A percentile compares a stretch with the other conserved stretches of the same genome.
Conservation (phyloP, 1,140 invertebrate genomes). For the Aphaenogaster rudis region DNA sequence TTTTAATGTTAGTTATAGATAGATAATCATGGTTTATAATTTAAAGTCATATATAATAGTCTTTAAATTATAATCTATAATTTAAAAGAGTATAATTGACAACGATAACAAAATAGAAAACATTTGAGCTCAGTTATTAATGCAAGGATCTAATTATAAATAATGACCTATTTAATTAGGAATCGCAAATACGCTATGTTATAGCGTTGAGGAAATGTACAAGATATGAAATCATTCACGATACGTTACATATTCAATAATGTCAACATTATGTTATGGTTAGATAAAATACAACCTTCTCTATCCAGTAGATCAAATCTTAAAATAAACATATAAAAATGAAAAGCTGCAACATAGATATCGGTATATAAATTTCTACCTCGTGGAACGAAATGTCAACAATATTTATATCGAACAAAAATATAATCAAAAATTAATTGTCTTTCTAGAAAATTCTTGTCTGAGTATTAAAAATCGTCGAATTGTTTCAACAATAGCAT, state of each 20-base stretch:
- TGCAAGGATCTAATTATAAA: conserved; percentile 36
- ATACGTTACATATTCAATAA: conserved; percentile 35
- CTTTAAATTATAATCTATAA: neutral
- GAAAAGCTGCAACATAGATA: conserved; percentile 9
- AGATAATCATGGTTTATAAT: neutral
- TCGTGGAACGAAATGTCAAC: neutral
- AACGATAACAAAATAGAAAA: conserved; percentile 57
- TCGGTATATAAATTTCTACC: conserved; percentile 14
- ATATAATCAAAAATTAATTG: conserved; percentile 25
- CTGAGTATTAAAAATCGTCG: conserved; percentile 47
- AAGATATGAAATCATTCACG: conserved; percentile 28
- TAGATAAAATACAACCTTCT: conserved; percentile 48
- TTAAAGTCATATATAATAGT: neutral
- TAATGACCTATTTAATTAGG: conserved; percentile 32
- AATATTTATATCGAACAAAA: conserved; percentile 17
- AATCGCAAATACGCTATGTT: conserved; percentile 11
- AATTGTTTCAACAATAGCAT: conserved; percentile 34
- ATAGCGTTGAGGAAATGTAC: conserved; percentile 36
- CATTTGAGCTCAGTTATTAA: conserved; percentile 51
- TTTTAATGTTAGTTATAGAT: neutral
- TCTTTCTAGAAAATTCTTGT: neutral
- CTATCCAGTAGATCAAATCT: neutral
- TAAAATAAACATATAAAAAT: conserved; percentile 37
- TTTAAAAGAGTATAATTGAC: conserved; percentile 10
- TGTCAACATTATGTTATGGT: neutral